A percentile compares a stretch with the other conserved stretches of the same genome.
Conservation (phyloP, 2,113 vertebrate genomes). For the Thryonomys swinderianus region DNA sequence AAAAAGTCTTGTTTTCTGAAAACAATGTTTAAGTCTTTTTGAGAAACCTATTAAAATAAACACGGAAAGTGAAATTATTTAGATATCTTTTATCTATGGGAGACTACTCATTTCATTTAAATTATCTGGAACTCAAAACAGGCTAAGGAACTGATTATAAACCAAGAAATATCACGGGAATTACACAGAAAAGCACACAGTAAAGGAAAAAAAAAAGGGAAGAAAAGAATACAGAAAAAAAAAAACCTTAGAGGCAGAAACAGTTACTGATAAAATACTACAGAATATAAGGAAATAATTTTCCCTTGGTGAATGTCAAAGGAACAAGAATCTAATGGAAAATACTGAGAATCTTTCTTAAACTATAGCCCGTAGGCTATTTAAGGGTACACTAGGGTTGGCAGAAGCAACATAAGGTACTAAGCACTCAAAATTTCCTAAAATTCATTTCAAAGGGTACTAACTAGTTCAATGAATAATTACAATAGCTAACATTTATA, state of each 20-base stretch:
- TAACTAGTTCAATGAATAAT: conserved; percentile 3
- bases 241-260: background rate
- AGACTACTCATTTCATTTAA: conserved; percentile 50
- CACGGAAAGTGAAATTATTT: conserved; percentile 2
- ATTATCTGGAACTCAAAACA: conserved; percentile 44
- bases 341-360: background rate
- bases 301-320: background rate
- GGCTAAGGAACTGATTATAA: conserved; percentile 10
- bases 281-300: background rate
- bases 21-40: conserved; percentile 73
- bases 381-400: background rate
- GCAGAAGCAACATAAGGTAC: background rate
- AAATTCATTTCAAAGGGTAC: background rate
- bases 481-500: background rate
- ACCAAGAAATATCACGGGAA: background rate
- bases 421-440: background rate
- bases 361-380: background rate
- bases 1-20: conserved; percentile 66
- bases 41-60: conserved; percentile 68
- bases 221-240: background rate
- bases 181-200: conserved; percentile 19
- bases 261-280: background rate
- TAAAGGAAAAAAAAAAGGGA: background rate
- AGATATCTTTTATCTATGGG: conserved; percentile 24
- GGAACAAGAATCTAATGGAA: background rate